Conservation (phyloP, 2,888 invertebrate species). For the Criorhina ranunculi region DNA sequence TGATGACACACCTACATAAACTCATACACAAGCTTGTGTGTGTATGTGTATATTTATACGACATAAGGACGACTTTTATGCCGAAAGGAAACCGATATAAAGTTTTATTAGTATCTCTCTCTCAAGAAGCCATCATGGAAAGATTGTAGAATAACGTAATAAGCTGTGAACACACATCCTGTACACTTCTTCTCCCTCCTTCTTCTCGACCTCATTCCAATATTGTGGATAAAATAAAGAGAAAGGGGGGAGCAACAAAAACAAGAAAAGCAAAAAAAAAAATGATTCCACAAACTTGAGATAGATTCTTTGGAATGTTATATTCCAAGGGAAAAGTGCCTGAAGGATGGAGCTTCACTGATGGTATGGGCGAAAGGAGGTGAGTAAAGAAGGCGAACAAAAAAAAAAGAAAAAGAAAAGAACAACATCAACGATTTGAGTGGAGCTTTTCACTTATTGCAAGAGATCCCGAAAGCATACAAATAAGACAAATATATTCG, state of each 20-base stretch:
- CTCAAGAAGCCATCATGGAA: conserved; percentile 77
- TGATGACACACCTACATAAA: conserved; percentile 57
- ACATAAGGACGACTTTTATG: conserved; percentile 74
- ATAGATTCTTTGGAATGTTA: conserved; percentile 62
- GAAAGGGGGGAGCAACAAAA: conserved; percentile 5
- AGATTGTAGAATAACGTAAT: conserved; percentile 77
- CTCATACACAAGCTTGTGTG: conserved; percentile 12
- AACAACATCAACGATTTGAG: conserved; percentile 68
- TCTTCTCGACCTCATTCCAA: background rate
- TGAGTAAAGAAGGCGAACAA: background rate
- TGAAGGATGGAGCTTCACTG: conserved; percentile 27
- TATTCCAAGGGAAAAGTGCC: conserved; percentile 50
- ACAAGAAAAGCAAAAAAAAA: conserved; percentile 29
- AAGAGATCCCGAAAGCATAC: conserved; percentile 70
- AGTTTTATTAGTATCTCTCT: conserved; percentile 77
- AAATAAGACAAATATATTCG: conserved; percentile 73
- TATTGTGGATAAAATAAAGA: conserved; percentile 38
- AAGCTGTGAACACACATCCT: conserved; percentile 76
- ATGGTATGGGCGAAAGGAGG: background rate
- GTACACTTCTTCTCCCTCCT: background rate
- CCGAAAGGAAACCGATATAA: conserved; percentile 77
- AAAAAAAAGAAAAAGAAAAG: conserved; percentile 40
- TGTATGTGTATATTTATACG: conserved; percentile 27
- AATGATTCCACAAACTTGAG: conserved; percentile 58
- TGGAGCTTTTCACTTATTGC: conserved; percentile 75